phyloP scores from a whole-genome alignment of 2,113 vertebrate genomes.

The Jaculus jaculus region DNA sequence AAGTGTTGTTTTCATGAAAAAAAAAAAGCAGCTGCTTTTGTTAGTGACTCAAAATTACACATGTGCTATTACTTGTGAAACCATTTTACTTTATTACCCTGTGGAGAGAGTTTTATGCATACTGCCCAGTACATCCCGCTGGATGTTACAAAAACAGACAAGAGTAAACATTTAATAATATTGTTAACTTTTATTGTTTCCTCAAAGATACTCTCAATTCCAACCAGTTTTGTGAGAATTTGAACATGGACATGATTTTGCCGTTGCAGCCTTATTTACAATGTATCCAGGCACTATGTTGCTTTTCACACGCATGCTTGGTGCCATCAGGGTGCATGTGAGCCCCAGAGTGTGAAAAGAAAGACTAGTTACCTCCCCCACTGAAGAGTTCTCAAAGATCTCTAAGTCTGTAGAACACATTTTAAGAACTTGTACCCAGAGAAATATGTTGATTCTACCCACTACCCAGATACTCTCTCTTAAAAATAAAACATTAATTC shows the following conservation, averaged over 20 bases:
- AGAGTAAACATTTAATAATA: not conserved
- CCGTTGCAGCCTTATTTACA: not conserved
- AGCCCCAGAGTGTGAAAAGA: not conserved
- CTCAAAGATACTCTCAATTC: not conserved
- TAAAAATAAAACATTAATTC: conserved; percentile 8
- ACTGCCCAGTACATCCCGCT: not conserved
- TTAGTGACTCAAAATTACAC: not conserved
- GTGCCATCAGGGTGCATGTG: not conserved
- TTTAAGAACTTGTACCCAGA: not conserved
- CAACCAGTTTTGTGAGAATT: not conserved
- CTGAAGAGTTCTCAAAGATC: not conserved
- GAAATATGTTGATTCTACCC: not conserved
- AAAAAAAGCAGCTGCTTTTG: not conserved
- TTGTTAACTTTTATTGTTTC: not conserved
- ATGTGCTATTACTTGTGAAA: not conserved
- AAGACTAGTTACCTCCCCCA: not conserved
- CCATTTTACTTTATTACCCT: not conserved
- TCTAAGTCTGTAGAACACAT: not conserved
- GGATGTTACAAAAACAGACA: not conserved
- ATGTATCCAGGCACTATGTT: not conserved
- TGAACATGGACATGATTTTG: not conserved
- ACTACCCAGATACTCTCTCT: not conserved
- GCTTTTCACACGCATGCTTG: not conserved
- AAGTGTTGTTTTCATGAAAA: not conserved
- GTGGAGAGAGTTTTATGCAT: not conserved